These are phyloP conservation scores for Xenopus borealis DNA, from an alignment of 2,113 vertebrate species.

Conservation along the genomic window DNA sequence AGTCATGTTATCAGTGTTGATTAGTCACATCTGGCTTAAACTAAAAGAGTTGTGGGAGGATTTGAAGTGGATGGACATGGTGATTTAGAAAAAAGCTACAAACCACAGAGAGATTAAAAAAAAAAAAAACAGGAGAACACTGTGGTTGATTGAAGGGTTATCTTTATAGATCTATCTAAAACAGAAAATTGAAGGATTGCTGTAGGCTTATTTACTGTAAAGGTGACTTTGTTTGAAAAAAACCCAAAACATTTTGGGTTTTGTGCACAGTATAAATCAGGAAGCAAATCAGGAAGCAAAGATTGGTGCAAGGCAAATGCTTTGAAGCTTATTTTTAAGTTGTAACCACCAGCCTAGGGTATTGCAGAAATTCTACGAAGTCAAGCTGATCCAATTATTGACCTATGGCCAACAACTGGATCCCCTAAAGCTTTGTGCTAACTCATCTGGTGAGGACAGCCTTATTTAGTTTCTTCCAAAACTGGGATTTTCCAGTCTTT, in stretches of 20 bases:
- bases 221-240: constrained; percentile 32
- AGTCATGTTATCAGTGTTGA: constrained; percentile 49
- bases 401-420: no score
- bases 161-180: constrained; percentile 41
- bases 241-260: constrained; percentile 13
- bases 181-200: constrained; percentile 35
- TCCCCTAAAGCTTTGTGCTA: no score
- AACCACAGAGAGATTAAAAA: constrained; percentile 43
- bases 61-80: constrained; percentile 47
- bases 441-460: no score
- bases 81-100: constrained; percentile 43
- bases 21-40: constrained; percentile 45
- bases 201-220: constrained; percentile 45
- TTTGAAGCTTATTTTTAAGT: neutral
- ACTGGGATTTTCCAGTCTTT: no score
- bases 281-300: constrained; percentile 28
- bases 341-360: no score
- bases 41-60: constrained; percentile 34
- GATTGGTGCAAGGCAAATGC: constrained; percentile 22
- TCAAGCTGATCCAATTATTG: no score
- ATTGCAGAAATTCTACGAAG: no score
- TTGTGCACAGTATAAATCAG: constrained; percentile 42
- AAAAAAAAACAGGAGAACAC: constrained; percentile 24
- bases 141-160: constrained; percentile 22
- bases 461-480: no score